Evolutionary conservation across 2,888 invertebrate species (phyloP), one percentile per base, ranked within the genome.

Genomic region (Busseola fusca): DNA sequence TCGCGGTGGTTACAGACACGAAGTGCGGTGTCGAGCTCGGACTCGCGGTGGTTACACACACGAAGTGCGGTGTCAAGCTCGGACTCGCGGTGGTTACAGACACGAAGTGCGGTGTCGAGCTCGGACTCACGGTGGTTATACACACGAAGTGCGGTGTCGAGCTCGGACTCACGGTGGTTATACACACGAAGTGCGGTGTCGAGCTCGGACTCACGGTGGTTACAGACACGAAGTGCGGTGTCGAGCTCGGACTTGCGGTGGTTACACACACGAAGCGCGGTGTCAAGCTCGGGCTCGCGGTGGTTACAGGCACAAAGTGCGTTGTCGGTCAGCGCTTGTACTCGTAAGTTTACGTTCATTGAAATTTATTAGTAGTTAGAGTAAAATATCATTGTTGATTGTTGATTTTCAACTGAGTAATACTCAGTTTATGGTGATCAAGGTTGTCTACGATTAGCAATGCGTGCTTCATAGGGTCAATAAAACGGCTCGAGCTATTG

Each of bases 301-400:
- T 27, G 59, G 58, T 34, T 37, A 48, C 3, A n/a, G 40, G 21
- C 68, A 74, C 80, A 72, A 63, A 25, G 50, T 25, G 56, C 34
- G 54, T 25, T 67, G 75, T 72, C 57, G 72, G 63, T 62, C 66
- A 52, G 63, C 45, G 64, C 45, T n/a, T 40, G 59, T 66, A 25
- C 71, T 58, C 59, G 42, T 67, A 57, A 69, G 40, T 69, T 74
- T 79, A 74, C 72, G 68, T 80, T 68, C 58, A 68, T 66, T 79
- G 65, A 63, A 75, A 82, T 84, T 78, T 80, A 84, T 83, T 76
- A 60, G 64, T 56, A 64, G 64, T 75, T 74, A n/a, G 60, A 76
- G 73, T 80, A 37, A 71, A 73, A 84, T 84, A 74, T 76, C 48
- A 76, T 84, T 74, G 80, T 84, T 83, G 78, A 85, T 81, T 77